Evolutionary conservation across 2,888 invertebrate genomes (phyloP), one percentile per base, ranked within the genome.

Genomic region (Watsonalla cultraria): DNA sequence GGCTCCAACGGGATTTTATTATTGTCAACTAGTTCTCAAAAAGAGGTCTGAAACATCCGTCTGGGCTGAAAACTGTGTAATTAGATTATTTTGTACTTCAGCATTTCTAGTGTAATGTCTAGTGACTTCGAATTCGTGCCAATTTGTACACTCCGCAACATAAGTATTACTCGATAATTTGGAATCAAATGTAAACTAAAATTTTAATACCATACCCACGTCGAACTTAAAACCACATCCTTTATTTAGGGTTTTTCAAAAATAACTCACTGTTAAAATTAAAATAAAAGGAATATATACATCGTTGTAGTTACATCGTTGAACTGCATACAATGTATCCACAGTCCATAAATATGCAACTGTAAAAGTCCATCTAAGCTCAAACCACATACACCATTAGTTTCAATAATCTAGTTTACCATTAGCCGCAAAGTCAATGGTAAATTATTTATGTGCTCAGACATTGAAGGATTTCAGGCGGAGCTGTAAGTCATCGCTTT

Each of bases 401-500:
- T 37, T 48, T 48, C 9, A 35, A 48, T 35, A 35, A 49, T 9
- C 37, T 37, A 14, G 49, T 49, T 39, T 49, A 11, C 49, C 15
- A 59, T 57, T 59, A 52, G 54, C 65, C 55, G 51, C 45, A 56
- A 58, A 58, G 45, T 42, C 61, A 51, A 54, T 47, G 47, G 37
- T 47, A 24, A 15, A 46, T 51, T 34, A 46, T 46, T 51, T 51
- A 46, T 45, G 46, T 46, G 9, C 9, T 45, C 14, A 34, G 51
- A 45, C 51, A 51, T 51, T 51, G 45, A 55, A 55, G 51, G 48
- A 49, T 51, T 51, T 53, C 51, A 51, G 47, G 53, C 34, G 46
- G 42, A 47, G 9, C 49, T 50, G 53, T 55, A 56, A 52, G 51
- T 54, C 59, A 61, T 61, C 62, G 59, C 55, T 66, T 64, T 62